Evolutionary conservation across 1,140 invertebrate genomes (phyloP).

Genomic region (Euglossa dilemma): DNA sequence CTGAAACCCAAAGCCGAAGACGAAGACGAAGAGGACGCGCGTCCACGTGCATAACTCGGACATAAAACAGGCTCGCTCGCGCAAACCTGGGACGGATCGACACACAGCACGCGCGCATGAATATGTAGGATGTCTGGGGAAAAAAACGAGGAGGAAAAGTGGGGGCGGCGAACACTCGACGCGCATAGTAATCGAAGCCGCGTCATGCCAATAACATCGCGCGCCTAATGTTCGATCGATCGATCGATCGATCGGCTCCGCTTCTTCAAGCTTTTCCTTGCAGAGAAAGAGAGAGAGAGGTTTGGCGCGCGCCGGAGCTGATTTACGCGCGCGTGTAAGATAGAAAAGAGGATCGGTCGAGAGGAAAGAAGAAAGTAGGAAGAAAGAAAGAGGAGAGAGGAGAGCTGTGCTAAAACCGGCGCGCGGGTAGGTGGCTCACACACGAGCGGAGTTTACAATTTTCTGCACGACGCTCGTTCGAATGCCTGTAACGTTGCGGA

Average conservation of each 20-base stretch:
- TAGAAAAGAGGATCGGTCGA: background rate
- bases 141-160: constrained; percentile 67
- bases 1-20: no score
- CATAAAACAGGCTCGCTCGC: constrained; percentile 59
- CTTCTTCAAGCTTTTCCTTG: constrained; percentile 45
- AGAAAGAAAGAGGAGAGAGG: background rate
- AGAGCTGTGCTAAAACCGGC: constrained; percentile 53
- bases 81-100: constrained; percentile 64
- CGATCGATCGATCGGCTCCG: constrained; percentile 63
- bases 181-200: constrained; percentile 75
- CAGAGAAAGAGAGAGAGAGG: background rate
- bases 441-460: constrained; percentile 66
- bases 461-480: constrained; percentile 69
- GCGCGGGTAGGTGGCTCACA: constrained; percentile 39
- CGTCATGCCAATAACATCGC: constrained; percentile 79
- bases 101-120: constrained; percentile 78
- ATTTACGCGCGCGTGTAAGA: constrained; percentile 31
- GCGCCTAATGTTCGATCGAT: constrained; percentile 74
- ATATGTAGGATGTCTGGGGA: constrained; percentile 78
- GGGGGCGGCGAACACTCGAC: constrained; percentile 70
- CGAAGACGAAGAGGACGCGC: background rate
- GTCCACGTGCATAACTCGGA: constrained; percentile 44
- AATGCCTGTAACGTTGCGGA: constrained; percentile 72
- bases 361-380: background rate
- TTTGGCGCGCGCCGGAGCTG: constrained; percentile 9